Conservation (phyloP, 2,888 invertebrate species). For the Choristoneura rosaceana region DNA sequence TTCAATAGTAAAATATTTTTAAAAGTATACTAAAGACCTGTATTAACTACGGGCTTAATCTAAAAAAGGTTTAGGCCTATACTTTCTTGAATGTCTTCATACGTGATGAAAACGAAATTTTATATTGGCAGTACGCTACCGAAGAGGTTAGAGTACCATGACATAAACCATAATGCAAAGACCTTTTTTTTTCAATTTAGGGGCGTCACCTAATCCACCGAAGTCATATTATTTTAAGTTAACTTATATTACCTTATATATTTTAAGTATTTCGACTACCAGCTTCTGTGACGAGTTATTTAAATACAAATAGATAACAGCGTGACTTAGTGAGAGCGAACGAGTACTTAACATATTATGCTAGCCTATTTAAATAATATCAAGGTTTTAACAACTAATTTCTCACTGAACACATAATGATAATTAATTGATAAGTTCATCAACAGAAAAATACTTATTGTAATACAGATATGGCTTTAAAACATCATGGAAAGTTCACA, state of each 20-base stretch:
- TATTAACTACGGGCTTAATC: slow-evolving; percentile 80
- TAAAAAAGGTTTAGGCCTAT: slow-evolving; percentile 77
- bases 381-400: slow-evolving; percentile 66
- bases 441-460: slow-evolving; percentile 38
- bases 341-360: slow-evolving; percentile 54
- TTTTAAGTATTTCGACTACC: slow-evolving; percentile 36
- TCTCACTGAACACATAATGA: slow-evolving; percentile 74
- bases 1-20: slow-evolving; percentile 66
- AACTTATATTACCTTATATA: slow-evolving; percentile 26
- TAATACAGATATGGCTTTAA: slow-evolving; percentile 39
- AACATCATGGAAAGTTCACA: slow-evolving; percentile 33
- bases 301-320: slow-evolving; percentile 46
- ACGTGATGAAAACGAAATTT: slow-evolving; percentile 9
- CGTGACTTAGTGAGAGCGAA: slow-evolving; percentile 59
- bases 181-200: slow-evolving; percentile 15
- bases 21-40: slow-evolving; percentile 74
- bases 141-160: slow-evolving; percentile 4
- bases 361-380: slow-evolving; percentile 69
- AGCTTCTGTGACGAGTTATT: slow-evolving; percentile 41
- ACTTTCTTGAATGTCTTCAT: slow-evolving; percentile 47
- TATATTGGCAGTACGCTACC: slow-evolving; percentile 10
- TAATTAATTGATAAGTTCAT: slow-evolving; percentile 38
- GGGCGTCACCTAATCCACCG: slow-evolving; percentile 15
- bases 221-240: slow-evolving; percentile 22
- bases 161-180: slow-evolving; percentile 22